Percentiles rank a stretch among this genome's conserved stretches.
Conservation (phyloP, 2,888 invertebrate genomes). For the Clostera curtula region DNA sequence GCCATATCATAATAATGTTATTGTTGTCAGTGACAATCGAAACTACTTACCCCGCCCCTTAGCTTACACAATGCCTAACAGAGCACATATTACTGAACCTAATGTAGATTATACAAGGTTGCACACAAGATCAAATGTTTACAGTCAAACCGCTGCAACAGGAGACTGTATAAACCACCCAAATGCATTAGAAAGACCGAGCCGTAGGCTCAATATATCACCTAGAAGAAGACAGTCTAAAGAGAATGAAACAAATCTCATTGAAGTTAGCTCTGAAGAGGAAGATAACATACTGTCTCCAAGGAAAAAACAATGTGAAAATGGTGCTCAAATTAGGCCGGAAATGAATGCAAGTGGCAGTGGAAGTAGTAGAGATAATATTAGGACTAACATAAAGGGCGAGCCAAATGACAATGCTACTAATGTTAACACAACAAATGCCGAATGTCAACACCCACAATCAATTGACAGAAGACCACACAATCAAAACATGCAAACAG, state of each 20-base stretch:
- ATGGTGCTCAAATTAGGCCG: no score
- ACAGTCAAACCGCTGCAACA: conserved; percentile 14
- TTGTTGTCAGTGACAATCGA: conserved; percentile 42
- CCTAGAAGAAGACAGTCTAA: conserved; percentile 57
- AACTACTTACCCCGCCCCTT: conserved; percentile 38
- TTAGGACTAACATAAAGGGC: conserved; percentile 39
- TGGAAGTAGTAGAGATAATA: conserved; percentile 14
- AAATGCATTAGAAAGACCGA: conserved; percentile 51
- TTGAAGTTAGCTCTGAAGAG: conserved; percentile 69
- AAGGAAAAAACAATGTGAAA: conserved; percentile 45
- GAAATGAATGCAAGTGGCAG: no score
- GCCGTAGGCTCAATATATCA: conserved; percentile 60
- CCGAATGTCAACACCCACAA: conserved; percentile 9
- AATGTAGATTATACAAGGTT: conserved; percentile 31
- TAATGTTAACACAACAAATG: conserved; percentile 15
- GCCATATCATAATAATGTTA: conserved; percentile 46
- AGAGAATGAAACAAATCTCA: conserved; percentile 52
- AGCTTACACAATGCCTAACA: conserved; percentile 36
- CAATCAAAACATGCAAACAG: conserved; percentile 9
- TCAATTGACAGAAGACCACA: conserved; percentile 14
- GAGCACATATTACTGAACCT: conserved; percentile 25
- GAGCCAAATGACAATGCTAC: conserved; percentile 37
- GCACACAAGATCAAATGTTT: conserved; percentile 15
- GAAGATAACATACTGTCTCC: conserved; percentile 50
- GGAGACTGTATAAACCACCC: conserved; percentile 17